Conservation (phyloP, 2,888 invertebrate species). For the Orthonevra nobilis region DNA sequence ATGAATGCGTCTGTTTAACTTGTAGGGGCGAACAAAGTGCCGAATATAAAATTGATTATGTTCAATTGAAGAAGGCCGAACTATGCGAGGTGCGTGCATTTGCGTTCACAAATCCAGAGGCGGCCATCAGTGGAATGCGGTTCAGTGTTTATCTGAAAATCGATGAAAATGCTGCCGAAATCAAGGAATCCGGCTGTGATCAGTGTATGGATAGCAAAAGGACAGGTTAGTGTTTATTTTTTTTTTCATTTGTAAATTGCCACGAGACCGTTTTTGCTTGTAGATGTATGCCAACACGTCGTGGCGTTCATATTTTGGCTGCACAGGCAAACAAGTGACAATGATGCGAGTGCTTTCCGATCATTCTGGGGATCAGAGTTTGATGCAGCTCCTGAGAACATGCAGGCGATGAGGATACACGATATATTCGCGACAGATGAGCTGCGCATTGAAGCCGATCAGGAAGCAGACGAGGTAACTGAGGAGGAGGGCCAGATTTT, state of each 20-base stretch:
- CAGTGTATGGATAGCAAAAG: constrained; percentile 71
- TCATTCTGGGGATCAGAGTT: constrained; percentile 78
- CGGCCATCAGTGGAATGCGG: constrained; percentile 73
- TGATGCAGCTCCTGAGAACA: constrained; percentile 73
- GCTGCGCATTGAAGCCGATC: constrained; percentile 73
- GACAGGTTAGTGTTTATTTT: constrained; percentile 10
- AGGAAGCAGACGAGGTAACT: constrained; percentile 72
- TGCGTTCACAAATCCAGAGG: constrained; percentile 74
- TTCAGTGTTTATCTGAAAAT: constrained; percentile 75
- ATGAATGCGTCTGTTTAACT: neutral
- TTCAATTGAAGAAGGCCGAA: constrained; percentile 75
- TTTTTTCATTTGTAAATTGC: no score
- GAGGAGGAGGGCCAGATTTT: constrained; percentile 75
- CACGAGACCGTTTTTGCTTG: neutral
- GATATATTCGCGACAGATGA: constrained; percentile 76
- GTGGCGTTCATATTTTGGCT: constrained; percentile 78
- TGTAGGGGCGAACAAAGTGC: constrained; percentile 69
- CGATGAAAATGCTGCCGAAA: constrained; percentile 72
- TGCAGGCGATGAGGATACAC: constrained; percentile 74
- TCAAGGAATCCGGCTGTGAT: constrained; percentile 74
- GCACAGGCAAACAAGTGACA: constrained; percentile 74
- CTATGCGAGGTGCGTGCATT: constrained; percentile 75
- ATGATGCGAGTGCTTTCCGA: constrained; percentile 72
- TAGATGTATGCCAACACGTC: constrained; percentile 76
- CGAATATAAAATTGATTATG: constrained; percentile 77